Evolutionary conservation across 2,888 invertebrate genomes (phyloP), one percentile per base, ranked within the genome.

Genomic region (Sphaerophoria rueppellii): DNA sequence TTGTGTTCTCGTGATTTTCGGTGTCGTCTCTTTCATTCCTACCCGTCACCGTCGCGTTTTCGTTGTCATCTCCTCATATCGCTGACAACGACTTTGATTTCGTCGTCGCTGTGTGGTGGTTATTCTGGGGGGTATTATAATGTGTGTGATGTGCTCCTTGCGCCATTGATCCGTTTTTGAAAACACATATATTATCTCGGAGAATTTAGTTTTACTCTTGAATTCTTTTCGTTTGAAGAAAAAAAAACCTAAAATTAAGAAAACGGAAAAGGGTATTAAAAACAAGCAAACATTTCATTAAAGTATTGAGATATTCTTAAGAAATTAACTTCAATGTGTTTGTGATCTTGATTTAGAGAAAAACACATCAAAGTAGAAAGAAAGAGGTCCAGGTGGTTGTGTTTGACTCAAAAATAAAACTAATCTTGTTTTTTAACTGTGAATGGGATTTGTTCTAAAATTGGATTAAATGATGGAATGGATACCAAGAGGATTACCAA

Each of bases 401-500:
- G 24, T 24, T 24, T 24, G 24, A 24, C 24, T 1, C 24, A 24
- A 24, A 24, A 11, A 43, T 43, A 43, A 43, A 43, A 9, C 4
- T 4, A 9, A 9, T 43, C 6, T 43, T 43, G 43, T 43, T 43
- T 43, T 43, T 43, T 11, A 11, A 7, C 12, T 67, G 61, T 55
- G 37, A 54, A 54, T 46, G 61, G 32, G 11, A 48, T 46, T 54
- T 71, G 43, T n/a, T 52, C 14, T 14, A 34, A 58, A 40, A 67
- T 77, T 85, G 81, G 85, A 90, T 90, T 90, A 91, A 90, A 91
- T 90, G 89, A 91, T 91, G 91, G 91, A 91, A 91, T 91, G 91
- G 91, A 90, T 91, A 91, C 91, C 92, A 89, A 91, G 91, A 92
- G 91, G 92, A 92, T 91, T 91, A 90, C 91, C 91, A 88, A 92